A percentile compares a stretch with the other conserved stretches of the same genome.
phyloP scores from a whole-genome alignment of 2,888 invertebrate species.

The Galeruca laticollis region DNA sequence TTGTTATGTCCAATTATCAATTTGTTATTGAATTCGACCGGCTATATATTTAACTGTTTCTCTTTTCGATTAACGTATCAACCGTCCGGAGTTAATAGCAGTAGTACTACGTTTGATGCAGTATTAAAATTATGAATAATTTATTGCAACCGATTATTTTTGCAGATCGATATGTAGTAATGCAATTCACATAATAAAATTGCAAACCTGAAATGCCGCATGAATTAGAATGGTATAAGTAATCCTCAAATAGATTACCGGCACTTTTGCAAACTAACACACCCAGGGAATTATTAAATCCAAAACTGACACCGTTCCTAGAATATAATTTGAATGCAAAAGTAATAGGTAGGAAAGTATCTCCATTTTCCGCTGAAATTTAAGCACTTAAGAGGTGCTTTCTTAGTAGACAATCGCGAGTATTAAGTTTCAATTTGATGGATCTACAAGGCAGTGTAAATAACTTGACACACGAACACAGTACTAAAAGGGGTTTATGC shows the following conservation, averaged over 20 bases:
- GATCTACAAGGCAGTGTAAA: conserved; percentile 36
- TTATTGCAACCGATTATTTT: background rate
- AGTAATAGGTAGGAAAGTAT: conserved; percentile 34
- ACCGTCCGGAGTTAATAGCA: no score
- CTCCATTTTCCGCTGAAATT: conserved; percentile 36
- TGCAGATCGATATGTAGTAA: background rate
- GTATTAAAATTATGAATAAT: no score
- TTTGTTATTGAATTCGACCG: no score
- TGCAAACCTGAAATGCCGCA: background rate
- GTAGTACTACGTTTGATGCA: no score
- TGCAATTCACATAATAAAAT: background rate
- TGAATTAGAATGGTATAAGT: background rate
- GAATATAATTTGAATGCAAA: conserved; percentile 38
- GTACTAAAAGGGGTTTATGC: conserved; percentile 32
- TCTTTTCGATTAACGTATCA: no score
- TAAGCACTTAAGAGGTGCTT: conserved; percentile 43
- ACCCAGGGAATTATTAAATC: conserved; percentile 27
- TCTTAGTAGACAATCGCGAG: conserved; percentile 38
- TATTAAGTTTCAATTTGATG: conserved; percentile 43
- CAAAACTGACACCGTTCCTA: conserved; percentile 20
- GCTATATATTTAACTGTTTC: no score
- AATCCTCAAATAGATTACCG: background rate
- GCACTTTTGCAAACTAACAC: background rate
- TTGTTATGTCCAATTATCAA: no score
- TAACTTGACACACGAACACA: conserved; percentile 27